Conservation (phyloP, 2,797 vertebrate species). For the Nyctalus aviator region DNA sequence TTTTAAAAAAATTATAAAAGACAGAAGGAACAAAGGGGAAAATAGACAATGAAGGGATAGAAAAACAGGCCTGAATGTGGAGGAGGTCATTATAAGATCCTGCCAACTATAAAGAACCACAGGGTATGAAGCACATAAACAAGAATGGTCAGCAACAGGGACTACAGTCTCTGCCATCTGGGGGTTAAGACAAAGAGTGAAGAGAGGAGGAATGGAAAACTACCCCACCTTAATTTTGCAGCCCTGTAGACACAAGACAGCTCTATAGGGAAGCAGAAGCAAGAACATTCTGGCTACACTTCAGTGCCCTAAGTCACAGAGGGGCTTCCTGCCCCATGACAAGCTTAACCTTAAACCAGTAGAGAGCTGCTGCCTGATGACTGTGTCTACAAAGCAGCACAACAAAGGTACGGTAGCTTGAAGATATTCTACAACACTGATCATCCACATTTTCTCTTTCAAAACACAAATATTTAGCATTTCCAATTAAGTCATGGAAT, state of each 20-base stretch:
- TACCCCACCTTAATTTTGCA: not conserved
- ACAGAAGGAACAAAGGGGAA: not conserved
- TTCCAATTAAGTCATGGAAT: slow-evolving; percentile 49
- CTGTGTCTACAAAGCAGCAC: not conserved
- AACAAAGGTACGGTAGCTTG: not conserved
- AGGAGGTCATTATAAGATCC: not conserved
- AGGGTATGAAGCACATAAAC: not conserved
- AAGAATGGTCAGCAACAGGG: not conserved
- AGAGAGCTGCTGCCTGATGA: not conserved
- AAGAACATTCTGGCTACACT: not conserved
- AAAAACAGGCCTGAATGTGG: not conserved
- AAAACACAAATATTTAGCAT: slow-evolving; percentile 58
- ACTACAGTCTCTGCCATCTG: not conserved
- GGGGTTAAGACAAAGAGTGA: too few species aligned
- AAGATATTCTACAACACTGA: not conserved
- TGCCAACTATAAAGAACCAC: not conserved
- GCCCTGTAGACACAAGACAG: not conserved
- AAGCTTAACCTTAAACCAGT: not conserved
- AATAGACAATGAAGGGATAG: not conserved
- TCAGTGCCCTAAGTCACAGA: not conserved
- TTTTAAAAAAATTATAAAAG: not conserved
- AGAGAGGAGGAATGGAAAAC: not conserved
- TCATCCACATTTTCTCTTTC: not conserved
- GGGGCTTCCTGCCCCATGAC: not conserved
- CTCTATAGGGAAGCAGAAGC: not conserved